Conservation (phyloP, 1,140 invertebrate genomes). For the Temnothorax curvispinosus region DNA sequence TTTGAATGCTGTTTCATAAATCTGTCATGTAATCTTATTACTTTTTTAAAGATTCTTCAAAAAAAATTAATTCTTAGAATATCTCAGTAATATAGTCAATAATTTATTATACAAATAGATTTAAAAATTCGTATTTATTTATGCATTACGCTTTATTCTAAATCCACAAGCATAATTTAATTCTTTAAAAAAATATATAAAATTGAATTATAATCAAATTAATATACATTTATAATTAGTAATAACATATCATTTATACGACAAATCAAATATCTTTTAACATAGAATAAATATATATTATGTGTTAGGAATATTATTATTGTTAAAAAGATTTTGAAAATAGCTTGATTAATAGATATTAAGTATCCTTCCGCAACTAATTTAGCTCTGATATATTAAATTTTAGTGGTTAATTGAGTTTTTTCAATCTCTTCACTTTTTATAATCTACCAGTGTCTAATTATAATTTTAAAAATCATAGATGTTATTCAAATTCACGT, state of each 20-base stretch:
- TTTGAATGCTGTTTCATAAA: not conserved
- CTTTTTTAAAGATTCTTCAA: not conserved
- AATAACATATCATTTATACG: not conserved
- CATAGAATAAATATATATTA: not conserved
- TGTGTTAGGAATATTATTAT: not conserved
- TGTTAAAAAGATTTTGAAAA: not conserved
- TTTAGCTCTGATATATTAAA: not conserved
- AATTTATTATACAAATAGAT: not conserved
- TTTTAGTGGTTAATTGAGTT: not conserved
- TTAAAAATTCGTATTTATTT: not conserved
- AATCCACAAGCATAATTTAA: not conserved
- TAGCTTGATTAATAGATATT: not conserved
- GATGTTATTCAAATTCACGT: not conserved
- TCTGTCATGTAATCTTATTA: slow-evolving; percentile 11
- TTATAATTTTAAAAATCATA: no score
- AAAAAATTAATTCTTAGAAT: not conserved
- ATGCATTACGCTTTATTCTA: not conserved
- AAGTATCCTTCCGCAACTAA: not conserved
- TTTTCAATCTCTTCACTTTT: not conserved
- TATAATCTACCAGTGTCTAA: not conserved
- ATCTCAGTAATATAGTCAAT: not conserved
- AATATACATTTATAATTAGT: not conserved
- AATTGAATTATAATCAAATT: not conserved
- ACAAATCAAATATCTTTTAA: not conserved
- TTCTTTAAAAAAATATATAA: not conserved